These are phyloP conservation scores for Enteromius trimaculatus DNA, from an alignment of 2,797 vertebrate genomes.

Conservation along the genomic window DNA sequence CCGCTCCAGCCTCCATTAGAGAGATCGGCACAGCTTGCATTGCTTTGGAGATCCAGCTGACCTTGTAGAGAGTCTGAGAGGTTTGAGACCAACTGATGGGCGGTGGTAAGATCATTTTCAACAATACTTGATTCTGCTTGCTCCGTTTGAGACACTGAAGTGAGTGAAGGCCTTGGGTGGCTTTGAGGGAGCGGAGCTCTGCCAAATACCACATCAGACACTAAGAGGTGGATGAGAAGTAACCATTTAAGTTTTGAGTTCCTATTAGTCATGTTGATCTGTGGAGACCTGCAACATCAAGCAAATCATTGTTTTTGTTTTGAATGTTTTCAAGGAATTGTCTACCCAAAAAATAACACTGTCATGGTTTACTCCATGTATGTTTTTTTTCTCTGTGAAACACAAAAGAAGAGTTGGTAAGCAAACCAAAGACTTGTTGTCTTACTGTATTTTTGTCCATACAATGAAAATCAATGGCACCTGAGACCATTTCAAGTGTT, in stretches of 20 bases:
- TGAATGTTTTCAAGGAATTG: not conserved
- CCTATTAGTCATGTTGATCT: constrained; percentile 29
- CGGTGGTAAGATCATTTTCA: not conserved
- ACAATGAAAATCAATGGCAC: not conserved
- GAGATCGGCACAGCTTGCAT: constrained; percentile 77
- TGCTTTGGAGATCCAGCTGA: constrained; percentile 60
- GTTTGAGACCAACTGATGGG: constrained; percentile 55
- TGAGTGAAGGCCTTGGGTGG: constrained; percentile 35
- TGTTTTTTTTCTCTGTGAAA: not conserved
- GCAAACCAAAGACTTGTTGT: not conserved
- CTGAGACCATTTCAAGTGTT: not conserved
- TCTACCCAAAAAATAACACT: not conserved
- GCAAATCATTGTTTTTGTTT: constrained; percentile 2
- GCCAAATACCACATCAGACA: constrained; percentile 70
- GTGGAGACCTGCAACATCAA: constrained; percentile 6
- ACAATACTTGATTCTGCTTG: constrained; percentile 1
- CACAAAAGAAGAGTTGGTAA: not conserved
- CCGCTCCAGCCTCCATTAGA: constrained; percentile 73
- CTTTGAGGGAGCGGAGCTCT: constrained; percentile 58
- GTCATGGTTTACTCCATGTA: not conserved
- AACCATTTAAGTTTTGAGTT: constrained; percentile 62
- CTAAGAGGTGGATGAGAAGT: constrained; percentile 73
- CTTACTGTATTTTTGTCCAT: not conserved
- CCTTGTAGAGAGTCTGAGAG: constrained; percentile 66
- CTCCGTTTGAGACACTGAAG: constrained; percentile 37